These are phyloP conservation scores for Hyles vespertilio DNA, from an alignment of 1,140 invertebrate species.

Conservation along the genomic window DNA sequence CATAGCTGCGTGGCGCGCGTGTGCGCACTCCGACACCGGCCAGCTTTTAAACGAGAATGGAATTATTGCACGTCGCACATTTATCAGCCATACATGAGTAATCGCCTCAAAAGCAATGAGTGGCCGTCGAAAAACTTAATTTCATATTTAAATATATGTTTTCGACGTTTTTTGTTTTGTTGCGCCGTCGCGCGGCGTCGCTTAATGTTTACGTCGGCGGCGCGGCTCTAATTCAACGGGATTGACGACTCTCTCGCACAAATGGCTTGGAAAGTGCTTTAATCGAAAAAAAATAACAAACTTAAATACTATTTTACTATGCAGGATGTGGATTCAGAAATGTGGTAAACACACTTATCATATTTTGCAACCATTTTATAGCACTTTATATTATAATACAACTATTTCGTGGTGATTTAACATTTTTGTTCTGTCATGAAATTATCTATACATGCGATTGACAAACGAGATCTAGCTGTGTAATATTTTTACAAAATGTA, in stretches of 20 bases:
- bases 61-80: slow-evolving; percentile 67
- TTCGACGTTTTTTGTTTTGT: slow-evolving; percentile 32
- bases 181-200: slow-evolving; percentile 9
- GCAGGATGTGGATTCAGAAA: no score
- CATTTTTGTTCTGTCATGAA: no score
- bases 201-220: slow-evolving; percentile 20
- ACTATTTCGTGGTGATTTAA: no score
- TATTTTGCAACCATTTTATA: no score
- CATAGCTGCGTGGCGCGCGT: slow-evolving; percentile 16
- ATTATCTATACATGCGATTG: no score
- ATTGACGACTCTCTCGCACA: not conserved
- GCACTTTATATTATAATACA: no score
- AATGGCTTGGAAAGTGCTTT: no score
- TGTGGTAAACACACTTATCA: no score
- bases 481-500: no score
- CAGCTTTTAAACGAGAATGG: slow-evolving; percentile 58
- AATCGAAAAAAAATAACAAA: no score
- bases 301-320: no score
- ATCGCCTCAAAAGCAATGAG: slow-evolving; percentile 59
- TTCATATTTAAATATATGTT: slow-evolving; percentile 65
- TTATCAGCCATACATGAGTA: slow-evolving; percentile 62
- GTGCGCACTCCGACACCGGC: slow-evolving; percentile 36
- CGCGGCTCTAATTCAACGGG: slow-evolving; percentile 3
- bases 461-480: no score
- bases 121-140: slow-evolving; percentile 65